Conservation (phyloP, 2,888 invertebrate species). For the Bugula neritina region DNA sequence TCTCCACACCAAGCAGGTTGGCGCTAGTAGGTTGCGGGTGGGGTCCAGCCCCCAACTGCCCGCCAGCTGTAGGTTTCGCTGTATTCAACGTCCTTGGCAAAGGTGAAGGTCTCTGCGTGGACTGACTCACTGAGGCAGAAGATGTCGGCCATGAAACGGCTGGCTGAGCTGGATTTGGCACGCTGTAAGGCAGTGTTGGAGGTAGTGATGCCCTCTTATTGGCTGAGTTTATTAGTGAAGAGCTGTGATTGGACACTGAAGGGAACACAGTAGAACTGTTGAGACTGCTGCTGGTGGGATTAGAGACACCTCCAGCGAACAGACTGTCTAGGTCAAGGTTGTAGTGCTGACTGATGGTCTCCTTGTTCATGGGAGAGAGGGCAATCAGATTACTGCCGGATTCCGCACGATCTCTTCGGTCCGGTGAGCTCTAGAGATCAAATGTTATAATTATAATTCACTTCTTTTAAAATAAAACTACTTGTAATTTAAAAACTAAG, state of each 20-base stretch:
- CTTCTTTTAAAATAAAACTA: too few species aligned
- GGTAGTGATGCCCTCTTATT: not conserved
- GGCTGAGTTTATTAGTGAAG: too few species aligned
- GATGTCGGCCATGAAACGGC: not conserved
- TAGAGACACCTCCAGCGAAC: not conserved
- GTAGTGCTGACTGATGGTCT: not conserved
- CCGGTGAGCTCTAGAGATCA: not conserved
- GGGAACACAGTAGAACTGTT: not conserved
- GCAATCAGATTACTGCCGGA: slow-evolving; percentile 6
- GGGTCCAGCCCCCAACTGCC: not conserved
- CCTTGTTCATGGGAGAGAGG: slow-evolving; percentile 23
- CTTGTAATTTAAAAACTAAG: too few species aligned
- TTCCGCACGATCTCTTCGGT: not conserved
- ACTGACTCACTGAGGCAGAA: not conserved
- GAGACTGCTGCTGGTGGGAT: not conserved
- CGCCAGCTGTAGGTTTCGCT: not conserved
- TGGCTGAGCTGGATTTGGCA: not conserved
- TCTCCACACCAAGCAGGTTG: not conserved
- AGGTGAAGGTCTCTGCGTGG: not conserved
- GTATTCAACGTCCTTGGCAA: not conserved
- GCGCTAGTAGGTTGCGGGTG: not conserved
- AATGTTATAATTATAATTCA: too few species aligned
- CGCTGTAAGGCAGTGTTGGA: not conserved
- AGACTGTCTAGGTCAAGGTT: slow-evolving; percentile 23
- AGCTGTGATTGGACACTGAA: too few species aligned